Evolutionary conservation across 1,140 invertebrate genomes (phyloP), one percentile per base, ranked within the genome.

Genomic region (Sarcophaga bullata): DNA sequence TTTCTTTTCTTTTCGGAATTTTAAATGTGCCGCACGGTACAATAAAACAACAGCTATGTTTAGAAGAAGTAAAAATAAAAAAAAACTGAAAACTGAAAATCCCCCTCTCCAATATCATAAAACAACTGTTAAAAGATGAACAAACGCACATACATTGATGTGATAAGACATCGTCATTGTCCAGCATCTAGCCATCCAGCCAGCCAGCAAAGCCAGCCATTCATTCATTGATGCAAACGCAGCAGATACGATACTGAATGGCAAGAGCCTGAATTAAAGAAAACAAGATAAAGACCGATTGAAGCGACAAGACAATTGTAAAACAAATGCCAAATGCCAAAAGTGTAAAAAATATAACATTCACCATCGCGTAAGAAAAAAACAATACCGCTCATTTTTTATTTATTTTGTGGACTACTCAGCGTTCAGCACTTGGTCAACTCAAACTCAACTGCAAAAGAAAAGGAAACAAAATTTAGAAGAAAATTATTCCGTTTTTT

Each of bases 11-110:
- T 17, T 25, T 78, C 50, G 75, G 75, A 78, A 78, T 78, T 78
- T 78, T 78, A 78, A 78, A 78, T 78, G 75, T 78, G 75, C 75
- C 75, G 75, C 75, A 78, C 75, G 48, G 73, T 76, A 76, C 47
- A 76, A 47, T 73, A 76, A 76, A 76, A 47, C 73, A 78, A 78
- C 75, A 78, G 49, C 62, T 19, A 68, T 52, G 13, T 52, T 3
- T n/a, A 15, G 54, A n/a, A n/a, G n/a, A n/a, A 13, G 54, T 13
- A 6, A n/a, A n/a, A 54, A n/a, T n/a, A 3, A 58, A 58, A 13
- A 58, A 58, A 58, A 58, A 58, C 10, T n/a, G n/a, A 37, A 37
- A 37, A 37, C 4, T 37, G 25, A 37, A 37, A 37, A 37, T 4
- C 25, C 25, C 25, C 25, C 25, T 37, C 25, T 37, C 4, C 25